A percentile compares a stretch with the other conserved stretches of the same genome.
Evolutionary conservation across 2,888 invertebrate species (phyloP).

Genomic region (Myopa testacea): DNA sequence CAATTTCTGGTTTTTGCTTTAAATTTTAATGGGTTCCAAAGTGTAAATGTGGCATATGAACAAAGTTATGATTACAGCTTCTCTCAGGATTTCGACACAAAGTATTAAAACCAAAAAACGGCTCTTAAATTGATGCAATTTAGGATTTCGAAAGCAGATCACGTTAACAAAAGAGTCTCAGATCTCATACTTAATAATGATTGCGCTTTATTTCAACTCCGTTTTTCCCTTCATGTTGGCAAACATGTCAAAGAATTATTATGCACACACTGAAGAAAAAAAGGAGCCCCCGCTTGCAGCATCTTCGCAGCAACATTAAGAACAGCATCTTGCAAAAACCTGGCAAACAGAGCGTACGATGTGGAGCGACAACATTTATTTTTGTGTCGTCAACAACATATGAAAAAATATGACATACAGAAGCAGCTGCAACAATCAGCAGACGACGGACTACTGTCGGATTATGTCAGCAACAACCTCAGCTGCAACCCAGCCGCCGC

Average conservation of each 20-base stretch:
- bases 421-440: neutral
- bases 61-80: no score
- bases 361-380: neutral
- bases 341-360: neutral
- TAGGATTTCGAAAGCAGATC: no score
- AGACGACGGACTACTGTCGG: neutral
- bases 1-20: no score
- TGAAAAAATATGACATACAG: neutral
- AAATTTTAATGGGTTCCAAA: no score
- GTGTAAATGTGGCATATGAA: no score
- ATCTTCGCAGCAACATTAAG: slow-evolving; percentile 12
- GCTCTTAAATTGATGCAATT: neutral
- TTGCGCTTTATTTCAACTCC: neutral
- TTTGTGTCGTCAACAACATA: slow-evolving; percentile 1
- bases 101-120: neutral
- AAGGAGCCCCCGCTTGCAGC: neutral
- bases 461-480: slow-evolving; percentile 18
- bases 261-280: no score
- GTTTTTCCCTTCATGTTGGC: neutral
- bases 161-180: no score
- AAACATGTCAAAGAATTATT: slow-evolving; percentile 3
- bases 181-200: neutral
- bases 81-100: no score
- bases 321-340: slow-evolving; percentile 22
- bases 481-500: neutral